Evolutionary conservation across 2,113 vertebrate genomes (phyloP), one percentile per base, ranked within the genome.

Genomic region (Paedocypris sp.): DNA sequence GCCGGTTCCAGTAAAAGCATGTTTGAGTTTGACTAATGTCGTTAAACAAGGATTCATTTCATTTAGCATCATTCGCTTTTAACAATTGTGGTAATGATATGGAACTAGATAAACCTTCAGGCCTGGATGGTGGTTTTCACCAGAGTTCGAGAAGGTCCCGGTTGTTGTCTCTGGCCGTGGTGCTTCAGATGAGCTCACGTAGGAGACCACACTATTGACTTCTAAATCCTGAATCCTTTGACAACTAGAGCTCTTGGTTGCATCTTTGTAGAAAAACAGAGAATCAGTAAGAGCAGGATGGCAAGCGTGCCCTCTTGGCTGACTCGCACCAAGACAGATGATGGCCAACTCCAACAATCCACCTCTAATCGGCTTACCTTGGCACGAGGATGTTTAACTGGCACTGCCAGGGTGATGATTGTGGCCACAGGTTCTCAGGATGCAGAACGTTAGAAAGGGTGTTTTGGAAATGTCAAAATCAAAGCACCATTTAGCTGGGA

Each of bases 331-430:
- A 66, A 81, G 77, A 67, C 84, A 85, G 83, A 83, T 85, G 83
- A 78, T 76, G 60, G 59, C 68, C 80, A 83, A 80, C 76, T 77
- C 80, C 79, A 81, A 79, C 77, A 74, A 66, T 69, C 77, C 77
- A 77, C 78, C 75, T 82, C 74, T 84, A 86, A 87, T 86, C 80
- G 75, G 84, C 84, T 85, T 87, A 86, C 77, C 66, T 64, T 83
- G 84, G 83, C 84, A 72, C 31, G 12, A 46, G 64, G 70, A 80
- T 77, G 67, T 80, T 71, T 66, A 72, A 78, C 75, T 83, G 82
- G 82, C 80, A 79, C 74, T 71, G 74, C 65, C 20, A 70, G 78
- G 72, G 69, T 72, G 71, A 60, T 73, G 68, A 73, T 73, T 76
- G 77, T 63, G 62, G 65, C 62, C 60, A 63, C 66, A 73, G 25